phyloP scores from a whole-genome alignment of 2,797 vertebrate species.

The Sternarchorhynchus goeldii region DNA sequence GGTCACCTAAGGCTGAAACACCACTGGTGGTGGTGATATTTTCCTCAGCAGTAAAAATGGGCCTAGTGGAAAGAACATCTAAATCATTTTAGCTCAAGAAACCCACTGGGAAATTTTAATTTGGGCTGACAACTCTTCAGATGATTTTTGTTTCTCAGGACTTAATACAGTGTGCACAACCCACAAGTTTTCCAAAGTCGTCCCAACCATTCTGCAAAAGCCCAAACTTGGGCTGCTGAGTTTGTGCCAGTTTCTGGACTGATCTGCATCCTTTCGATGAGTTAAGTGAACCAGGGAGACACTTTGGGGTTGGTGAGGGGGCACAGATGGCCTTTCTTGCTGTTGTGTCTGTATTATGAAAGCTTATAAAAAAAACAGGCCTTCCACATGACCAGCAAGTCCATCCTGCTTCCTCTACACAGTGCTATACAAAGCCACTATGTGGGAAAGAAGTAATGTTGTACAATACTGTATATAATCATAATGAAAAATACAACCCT shows the following conservation, averaged over 20 bases:
- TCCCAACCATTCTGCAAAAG: constrained; percentile 29
- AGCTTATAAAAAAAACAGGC: constrained; percentile 73
- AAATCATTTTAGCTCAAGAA: constrained; percentile 15
- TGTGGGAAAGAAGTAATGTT: constrained; percentile 60
- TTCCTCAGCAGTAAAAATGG: background rate
- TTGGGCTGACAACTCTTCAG: constrained; percentile 18
- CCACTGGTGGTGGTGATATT: constrained; percentile 14
- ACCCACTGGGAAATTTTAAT: constrained; percentile 16
- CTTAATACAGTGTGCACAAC: constrained; percentile 2
- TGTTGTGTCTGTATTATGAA: constrained; percentile 75
- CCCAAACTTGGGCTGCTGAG: constrained; percentile 43
- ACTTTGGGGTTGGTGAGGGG: constrained; percentile 53
- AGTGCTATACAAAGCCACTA: constrained; percentile 69
- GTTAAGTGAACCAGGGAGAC: constrained; percentile 76
- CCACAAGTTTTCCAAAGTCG: constrained; percentile 41
- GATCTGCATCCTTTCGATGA: constrained; percentile 79
- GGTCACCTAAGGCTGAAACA: background rate
- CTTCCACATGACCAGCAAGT: constrained; percentile 75
- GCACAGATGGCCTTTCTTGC: constrained; percentile 72
- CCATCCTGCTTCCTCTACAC: constrained; percentile 76
- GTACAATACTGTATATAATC: constrained; percentile 58
- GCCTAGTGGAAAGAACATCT: constrained; percentile 17
- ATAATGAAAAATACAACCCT: constrained; percentile 72
- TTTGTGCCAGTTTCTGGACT: constrained; percentile 65
- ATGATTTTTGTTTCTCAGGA: constrained; percentile 31